Evolutionary conservation across 2,113 vertebrate genomes (phyloP).

Genomic region (Mixornis gularis): DNA sequence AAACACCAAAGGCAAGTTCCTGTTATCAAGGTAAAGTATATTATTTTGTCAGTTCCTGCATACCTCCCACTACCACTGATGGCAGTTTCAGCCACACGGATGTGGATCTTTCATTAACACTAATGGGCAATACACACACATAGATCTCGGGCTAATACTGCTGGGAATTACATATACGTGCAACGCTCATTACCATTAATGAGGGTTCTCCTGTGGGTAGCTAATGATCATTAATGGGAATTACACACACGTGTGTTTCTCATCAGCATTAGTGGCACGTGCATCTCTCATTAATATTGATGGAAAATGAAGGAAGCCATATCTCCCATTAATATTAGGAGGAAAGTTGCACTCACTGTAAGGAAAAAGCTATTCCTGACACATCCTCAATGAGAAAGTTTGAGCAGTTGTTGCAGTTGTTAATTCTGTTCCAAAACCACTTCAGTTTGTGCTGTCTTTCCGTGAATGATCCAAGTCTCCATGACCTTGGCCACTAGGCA

Average conservation of each 20-base stretch:
- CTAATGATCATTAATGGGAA: slow-evolving; percentile 38
- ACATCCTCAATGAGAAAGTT: background rate
- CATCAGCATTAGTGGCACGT: background rate
- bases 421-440: background rate
- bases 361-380: background rate
- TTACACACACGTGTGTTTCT: background rate
- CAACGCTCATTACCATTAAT: slow-evolving; percentile 6
- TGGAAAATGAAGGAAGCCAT: background rate
- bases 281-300: slow-evolving; percentile 12
- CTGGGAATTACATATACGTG: background rate
- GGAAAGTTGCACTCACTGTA: background rate
- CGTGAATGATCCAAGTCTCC: background rate
- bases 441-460: background rate
- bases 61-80: background rate
- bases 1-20: background rate
- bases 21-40: background rate
- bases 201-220: background rate
- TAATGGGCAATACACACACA: background rate
- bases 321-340: background rate
- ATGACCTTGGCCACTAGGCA: background rate
- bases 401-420: background rate
- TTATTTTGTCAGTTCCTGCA: background rate
- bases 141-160: background rate
- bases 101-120: background rate
- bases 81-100: background rate